phyloP scores from a whole-genome alignment of 2,113 vertebrate genomes.

The Edolisoma coerulescens region DNA sequence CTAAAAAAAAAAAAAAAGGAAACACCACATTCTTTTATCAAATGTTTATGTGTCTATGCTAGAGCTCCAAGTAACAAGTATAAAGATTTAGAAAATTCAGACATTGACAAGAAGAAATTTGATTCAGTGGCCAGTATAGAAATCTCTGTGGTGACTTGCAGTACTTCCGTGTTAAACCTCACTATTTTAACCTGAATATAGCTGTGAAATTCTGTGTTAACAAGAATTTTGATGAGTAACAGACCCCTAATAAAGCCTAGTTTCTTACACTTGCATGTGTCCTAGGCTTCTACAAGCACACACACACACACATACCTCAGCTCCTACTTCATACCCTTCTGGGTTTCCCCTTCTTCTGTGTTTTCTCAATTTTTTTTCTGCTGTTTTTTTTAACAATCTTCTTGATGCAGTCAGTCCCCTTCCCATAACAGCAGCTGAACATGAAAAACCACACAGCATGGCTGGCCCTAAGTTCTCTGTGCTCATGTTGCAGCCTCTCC shows the following conservation, averaged over 20 bases:
- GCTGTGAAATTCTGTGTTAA: not conserved
- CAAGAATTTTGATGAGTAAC: not conserved
- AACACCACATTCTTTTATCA: not conserved
- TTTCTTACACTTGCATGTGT: not conserved
- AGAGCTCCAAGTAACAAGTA: not conserved
- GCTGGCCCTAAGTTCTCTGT: not conserved
- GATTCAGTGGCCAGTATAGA: not conserved
- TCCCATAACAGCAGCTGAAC: not conserved
- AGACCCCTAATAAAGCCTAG: not conserved
- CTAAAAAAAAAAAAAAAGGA: not conserved
- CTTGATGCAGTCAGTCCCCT: not conserved
- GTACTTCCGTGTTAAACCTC: not conserved
- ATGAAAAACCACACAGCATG: accelerated
- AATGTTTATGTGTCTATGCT: not conserved
- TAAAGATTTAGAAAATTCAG: not conserved
- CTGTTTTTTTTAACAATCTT: not conserved
- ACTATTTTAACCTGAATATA: not conserved
- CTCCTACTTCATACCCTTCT: not conserved
- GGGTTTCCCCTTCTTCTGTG: not conserved
- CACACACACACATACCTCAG: not conserved
- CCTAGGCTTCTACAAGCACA: not conserved
- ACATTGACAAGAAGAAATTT: not conserved
- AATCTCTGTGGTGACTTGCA: not conserved
- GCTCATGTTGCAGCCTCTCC: not conserved
- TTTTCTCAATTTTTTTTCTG: not conserved